phyloP scores from a whole-genome alignment of 2,888 invertebrate species.

The Zaprionus lineosus region DNA sequence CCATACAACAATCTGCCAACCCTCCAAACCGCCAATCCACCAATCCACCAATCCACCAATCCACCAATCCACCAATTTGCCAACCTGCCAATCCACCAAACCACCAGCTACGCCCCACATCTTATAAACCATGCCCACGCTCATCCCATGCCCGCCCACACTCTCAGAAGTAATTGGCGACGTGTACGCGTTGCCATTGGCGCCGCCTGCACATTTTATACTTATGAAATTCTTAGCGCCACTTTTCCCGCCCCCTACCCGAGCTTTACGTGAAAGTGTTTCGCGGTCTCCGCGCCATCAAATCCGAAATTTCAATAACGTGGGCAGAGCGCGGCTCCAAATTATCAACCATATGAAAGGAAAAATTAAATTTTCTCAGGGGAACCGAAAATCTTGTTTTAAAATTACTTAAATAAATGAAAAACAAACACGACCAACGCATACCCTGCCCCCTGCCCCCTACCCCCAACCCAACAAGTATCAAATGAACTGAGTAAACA shows the following conservation, averaged over 20 bases:
- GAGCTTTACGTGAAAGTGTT: too few species aligned
- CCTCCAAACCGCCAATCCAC: constrained; percentile 39
- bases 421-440: too few species aligned
- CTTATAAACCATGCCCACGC: neutral
- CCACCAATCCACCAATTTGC: too few species aligned
- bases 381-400: constrained; percentile 20
- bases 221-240: constrained; percentile 64
- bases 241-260: constrained; percentile 12
- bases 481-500: too few species aligned
- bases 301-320: too few species aligned
- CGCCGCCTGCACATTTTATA: constrained; percentile 64
- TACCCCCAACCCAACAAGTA: too few species aligned
- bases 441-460: too few species aligned
- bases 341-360: constrained; percentile 12
- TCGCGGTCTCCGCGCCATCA: too few species aligned
- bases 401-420: constrained; percentile 61
- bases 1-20: too few species aligned
- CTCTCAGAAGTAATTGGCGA: constrained; percentile 56
- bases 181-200: constrained; percentile 68
- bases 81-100: too few species aligned
- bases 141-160: constrained; percentile 23
- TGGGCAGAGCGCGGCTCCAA: constrained; percentile 11
- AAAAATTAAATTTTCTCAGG: neutral
- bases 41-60: constrained; percentile 1
- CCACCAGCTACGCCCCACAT: neutral